Evolutionary conservation across 92 coral and sea anemone genomes (phyloP).

Genomic region (Umimayanthus chanpuru): DNA sequence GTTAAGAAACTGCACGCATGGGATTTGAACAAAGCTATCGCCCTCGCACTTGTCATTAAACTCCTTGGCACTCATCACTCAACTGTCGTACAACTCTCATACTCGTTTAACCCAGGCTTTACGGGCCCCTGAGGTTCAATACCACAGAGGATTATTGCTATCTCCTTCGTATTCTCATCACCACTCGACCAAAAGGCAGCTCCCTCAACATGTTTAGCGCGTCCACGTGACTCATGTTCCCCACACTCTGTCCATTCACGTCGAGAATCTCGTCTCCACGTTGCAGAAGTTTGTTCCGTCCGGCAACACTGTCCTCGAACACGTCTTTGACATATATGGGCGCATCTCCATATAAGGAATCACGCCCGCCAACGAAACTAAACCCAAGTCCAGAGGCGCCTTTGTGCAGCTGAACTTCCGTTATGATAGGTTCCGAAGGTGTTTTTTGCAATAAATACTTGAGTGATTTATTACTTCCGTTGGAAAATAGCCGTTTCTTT

Average conservation of each 20-base stretch:
- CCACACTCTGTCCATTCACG: constrained; percentile 89
- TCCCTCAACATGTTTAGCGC: constrained; percentile 83
- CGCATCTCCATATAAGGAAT: constrained; percentile 97
- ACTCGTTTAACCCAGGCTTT: not conserved
- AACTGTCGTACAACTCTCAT: not conserved
- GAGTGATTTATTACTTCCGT: constrained; percentile 65
- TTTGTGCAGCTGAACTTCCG: constrained; percentile 74
- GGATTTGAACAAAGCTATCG: too few species aligned
- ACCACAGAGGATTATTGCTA: constrained; percentile 13
- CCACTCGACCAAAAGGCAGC: constrained; percentile 87
- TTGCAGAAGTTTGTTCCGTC: constrained; percentile 68
- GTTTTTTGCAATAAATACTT: constrained; percentile 75
- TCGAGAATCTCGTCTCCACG: constrained; percentile 93
- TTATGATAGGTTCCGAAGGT: constrained; percentile 67
- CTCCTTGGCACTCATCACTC: not conserved
- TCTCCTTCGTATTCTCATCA: constrained; percentile 73
- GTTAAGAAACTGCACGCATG: too few species aligned
- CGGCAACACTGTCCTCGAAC: constrained; percentile 75
- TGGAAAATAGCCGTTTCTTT: constrained; percentile 77
- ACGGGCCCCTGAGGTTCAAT: too few species aligned
- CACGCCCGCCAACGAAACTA: constrained; percentile 91
- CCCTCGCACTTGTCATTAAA: too few species aligned
- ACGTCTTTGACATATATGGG: constrained; percentile 89
- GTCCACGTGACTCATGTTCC: constrained; percentile 84
- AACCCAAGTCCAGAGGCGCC: constrained; percentile 95